phyloP scores from a whole-genome alignment of 2,113 vertebrate genomes.

The Rhea americana region DNA sequence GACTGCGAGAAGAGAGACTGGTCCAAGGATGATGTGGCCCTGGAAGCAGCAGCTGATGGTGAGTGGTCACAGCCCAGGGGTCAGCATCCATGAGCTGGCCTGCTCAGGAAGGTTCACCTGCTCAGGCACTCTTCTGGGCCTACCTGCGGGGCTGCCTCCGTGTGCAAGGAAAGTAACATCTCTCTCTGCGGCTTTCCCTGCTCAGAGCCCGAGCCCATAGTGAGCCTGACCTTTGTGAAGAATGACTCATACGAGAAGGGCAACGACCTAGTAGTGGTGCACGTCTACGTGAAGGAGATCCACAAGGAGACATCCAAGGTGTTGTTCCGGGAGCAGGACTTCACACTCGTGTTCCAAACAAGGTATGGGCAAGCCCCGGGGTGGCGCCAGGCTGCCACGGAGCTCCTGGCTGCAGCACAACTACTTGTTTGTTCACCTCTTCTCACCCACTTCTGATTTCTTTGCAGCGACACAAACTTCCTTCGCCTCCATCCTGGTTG shows the following conservation, averaged over 20 bases:
- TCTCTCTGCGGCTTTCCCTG: background rate
- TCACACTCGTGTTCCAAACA: conserved; percentile 94
- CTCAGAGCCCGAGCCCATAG: conserved; percentile 86
- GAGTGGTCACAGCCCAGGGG: background rate
- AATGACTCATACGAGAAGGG: conserved; percentile 97
- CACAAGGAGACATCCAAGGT: conserved; percentile 86
- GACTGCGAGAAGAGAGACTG: conserved; percentile 80
- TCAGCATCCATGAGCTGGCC: background rate
- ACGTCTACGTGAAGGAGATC: conserved; percentile 93
- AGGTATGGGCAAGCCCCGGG: conserved; percentile 71
- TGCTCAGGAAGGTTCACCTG: background rate
- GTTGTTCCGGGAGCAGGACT: conserved; percentile 96
- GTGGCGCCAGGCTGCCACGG: background rate
- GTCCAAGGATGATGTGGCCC: conserved; percentile 81
- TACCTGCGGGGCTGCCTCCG: background rate
- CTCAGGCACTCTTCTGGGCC: background rate
- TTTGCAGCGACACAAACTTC: conserved; percentile 86
- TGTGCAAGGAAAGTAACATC: background rate
- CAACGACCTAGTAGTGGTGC: conserved; percentile 94
- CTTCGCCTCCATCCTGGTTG: conserved; percentile 90
- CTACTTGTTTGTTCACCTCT: background rate
- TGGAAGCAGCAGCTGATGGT: conserved; percentile 82
- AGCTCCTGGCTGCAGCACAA: background rate
- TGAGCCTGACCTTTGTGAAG: conserved; percentile 90
- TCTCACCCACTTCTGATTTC: background rate